These are phyloP conservation scores for Noturus placidus DNA, from an alignment of 2,113 vertebrate genomes.

Conservation along the genomic window DNA sequence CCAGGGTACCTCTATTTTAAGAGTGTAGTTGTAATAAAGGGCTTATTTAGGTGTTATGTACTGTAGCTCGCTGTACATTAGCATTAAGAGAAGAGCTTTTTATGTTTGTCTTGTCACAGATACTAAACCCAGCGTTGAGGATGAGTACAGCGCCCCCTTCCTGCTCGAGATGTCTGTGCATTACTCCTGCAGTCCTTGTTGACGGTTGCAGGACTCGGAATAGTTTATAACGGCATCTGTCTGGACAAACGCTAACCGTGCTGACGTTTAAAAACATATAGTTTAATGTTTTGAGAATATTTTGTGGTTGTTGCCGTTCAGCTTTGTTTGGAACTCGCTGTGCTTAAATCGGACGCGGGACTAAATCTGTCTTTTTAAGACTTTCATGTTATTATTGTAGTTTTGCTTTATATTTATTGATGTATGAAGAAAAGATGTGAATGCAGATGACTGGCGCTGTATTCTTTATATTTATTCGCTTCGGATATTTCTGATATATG, in stretches of 20 bases:
- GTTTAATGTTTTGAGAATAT: background rate
- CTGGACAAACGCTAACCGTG: background rate
- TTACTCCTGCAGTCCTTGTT: background rate
- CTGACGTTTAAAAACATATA: background rate
- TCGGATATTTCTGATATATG: slow-evolving; percentile 10
- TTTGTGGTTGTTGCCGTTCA: background rate
- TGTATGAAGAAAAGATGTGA: background rate
- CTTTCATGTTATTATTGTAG: background rate
- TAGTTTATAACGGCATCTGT: background rate
- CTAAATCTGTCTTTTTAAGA: background rate
- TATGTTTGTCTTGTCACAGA: slow-evolving; percentile 8
- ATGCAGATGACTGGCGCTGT: background rate
- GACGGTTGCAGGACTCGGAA: background rate
- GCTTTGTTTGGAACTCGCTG: background rate
- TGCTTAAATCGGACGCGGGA: background rate
- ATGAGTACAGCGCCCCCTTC: background rate
- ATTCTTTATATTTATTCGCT: slow-evolving; percentile 11
- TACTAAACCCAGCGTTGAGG: slow-evolving; percentile 22
- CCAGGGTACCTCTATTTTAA: background rate
- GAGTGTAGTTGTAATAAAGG: background rate
- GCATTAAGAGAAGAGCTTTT: too few relatives aligned
- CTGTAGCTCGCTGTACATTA: background rate
- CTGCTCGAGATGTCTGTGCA: slow-evolving; percentile 2
- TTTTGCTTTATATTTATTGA: background rate
- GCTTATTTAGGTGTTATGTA: background rate